A percentile compares a stretch with the other conserved stretches of the same genome.
Conservation (phyloP, 2,888 invertebrate genomes). For the Luffia ferchaultella region DNA sequence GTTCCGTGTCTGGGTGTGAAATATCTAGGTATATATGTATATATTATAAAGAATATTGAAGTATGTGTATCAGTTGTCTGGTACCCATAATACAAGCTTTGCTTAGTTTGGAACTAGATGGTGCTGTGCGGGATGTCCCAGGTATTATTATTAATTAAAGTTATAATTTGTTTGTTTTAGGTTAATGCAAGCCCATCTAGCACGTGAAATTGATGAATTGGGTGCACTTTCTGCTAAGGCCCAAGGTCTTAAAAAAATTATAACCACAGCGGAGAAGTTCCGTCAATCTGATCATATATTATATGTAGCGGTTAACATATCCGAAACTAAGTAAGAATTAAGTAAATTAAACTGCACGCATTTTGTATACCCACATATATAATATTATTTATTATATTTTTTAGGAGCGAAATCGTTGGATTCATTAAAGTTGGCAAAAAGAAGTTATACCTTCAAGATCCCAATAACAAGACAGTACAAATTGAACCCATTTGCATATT, state of each 20-base stretch:
- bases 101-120: too few relatives aligned
- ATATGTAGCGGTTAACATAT: too few relatives aligned
- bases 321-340: too few relatives aligned
- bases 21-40: too few relatives aligned
- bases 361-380: background rate
- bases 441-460: conserved; percentile 86
- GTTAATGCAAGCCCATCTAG: conserved; percentile 52
- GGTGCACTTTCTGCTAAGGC: conserved; percentile 78
- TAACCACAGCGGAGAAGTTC: conserved; percentile 73
- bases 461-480: conserved; percentile 75
- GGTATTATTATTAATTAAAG: too few relatives aligned
- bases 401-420: conserved; percentile 79
- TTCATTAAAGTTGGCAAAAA: conserved; percentile 91
- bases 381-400: conserved; percentile 18
- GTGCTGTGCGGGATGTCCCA: too few relatives aligned
- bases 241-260: conserved; percentile 76
- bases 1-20: too few relatives aligned
- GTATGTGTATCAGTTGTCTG: too few relatives aligned
- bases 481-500: conserved; percentile 86
- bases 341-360: too few relatives aligned
- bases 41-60: too few relatives aligned
- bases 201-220: conserved; percentile 71
- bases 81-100: too few relatives aligned
- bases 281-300: too few relatives aligned
- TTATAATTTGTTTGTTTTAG: background rate